Conservation (phyloP, 1,140 invertebrate genomes). For the Megalonaias nervosa region DNA sequence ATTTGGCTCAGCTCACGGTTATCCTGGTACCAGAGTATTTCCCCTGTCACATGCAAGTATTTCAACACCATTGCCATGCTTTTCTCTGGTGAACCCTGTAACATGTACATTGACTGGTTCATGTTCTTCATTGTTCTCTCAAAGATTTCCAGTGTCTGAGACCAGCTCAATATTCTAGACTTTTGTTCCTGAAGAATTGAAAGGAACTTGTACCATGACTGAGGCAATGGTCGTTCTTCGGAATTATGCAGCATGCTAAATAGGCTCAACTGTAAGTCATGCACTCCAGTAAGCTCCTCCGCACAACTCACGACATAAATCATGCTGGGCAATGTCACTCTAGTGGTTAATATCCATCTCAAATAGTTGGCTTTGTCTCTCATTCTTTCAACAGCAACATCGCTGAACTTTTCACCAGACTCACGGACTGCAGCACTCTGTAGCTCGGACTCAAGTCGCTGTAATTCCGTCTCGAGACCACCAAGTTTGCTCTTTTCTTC, state of each 20-base stretch:
- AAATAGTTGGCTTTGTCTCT: conserved; percentile 46
- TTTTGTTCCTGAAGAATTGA: conserved; percentile 46
- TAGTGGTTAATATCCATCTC: conserved; percentile 53
- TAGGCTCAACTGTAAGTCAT: conserved; percentile 33
- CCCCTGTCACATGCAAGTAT: conserved; percentile 62
- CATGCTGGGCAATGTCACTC: conserved; percentile 47
- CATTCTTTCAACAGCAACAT: conserved; percentile 51
- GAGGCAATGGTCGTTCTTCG: conserved; percentile 51
- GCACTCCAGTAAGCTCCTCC: conserved; percentile 48
- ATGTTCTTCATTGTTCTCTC: conserved; percentile 46
- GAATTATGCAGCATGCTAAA: conserved; percentile 38
- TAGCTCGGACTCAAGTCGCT: conserved; percentile 36
- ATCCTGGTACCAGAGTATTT: conserved; percentile 66
- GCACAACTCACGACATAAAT: conserved; percentile 62
- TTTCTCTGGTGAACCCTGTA: conserved; percentile 54
- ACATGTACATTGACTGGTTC: conserved; percentile 55
- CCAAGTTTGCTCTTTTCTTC: conserved; percentile 54
- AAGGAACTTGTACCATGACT: conserved; percentile 60
- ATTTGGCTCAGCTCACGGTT: conserved; percentile 56
- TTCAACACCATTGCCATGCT: conserved; percentile 59
- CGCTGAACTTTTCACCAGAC: conserved; percentile 49
- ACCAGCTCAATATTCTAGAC: conserved; percentile 52
- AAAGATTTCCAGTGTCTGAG: conserved; percentile 53
- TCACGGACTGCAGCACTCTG: conserved; percentile 33
- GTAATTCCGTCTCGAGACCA: conserved; percentile 36